Conservation (phyloP, 92 coral and sea anemone species). For the Zoanthus gigantus region DNA sequence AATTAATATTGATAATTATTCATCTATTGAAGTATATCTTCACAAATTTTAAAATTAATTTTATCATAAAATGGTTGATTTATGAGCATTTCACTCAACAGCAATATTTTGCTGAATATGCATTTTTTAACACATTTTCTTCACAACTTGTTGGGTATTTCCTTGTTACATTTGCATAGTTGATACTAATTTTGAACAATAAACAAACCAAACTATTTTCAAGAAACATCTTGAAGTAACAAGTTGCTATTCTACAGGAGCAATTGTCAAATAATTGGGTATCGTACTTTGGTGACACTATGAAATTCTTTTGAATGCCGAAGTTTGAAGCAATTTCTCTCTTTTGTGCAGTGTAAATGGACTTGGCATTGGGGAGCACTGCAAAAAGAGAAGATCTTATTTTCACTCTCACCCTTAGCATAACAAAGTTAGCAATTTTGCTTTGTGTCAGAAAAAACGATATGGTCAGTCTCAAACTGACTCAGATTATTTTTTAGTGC, state of each 20-base stretch:
- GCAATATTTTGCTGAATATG: background rate
- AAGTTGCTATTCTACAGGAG: background rate
- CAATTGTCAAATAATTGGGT: background rate
- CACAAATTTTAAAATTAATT: slow-evolving; percentile 19
- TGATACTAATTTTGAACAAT: background rate
- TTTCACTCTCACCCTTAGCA: too few species aligned
- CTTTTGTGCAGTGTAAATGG: too few species aligned
- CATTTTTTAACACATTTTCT: slow-evolving; percentile 11
- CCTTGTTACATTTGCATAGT: background rate
- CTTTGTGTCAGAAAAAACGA: too few species aligned
- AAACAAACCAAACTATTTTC: background rate
- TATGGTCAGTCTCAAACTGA: too few species aligned
- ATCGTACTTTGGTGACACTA: too few species aligned
- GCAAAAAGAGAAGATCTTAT: too few species aligned
- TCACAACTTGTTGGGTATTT: background rate
- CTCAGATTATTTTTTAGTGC: too few species aligned
- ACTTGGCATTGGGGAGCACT: too few species aligned
- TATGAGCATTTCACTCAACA: slow-evolving; percentile 15
- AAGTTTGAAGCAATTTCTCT: too few species aligned
- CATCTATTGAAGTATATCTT: slow-evolving; percentile 17
- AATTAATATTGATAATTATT: background rate
- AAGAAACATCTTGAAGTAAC: background rate
- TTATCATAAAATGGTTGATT: slow-evolving; percentile 1
- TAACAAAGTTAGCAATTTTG: too few species aligned
- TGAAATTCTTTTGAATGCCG: too few species aligned